phyloP scores from a whole-genome alignment of 1,140 invertebrate genomes.

The Lepeophtheirus salmonis region DNA sequence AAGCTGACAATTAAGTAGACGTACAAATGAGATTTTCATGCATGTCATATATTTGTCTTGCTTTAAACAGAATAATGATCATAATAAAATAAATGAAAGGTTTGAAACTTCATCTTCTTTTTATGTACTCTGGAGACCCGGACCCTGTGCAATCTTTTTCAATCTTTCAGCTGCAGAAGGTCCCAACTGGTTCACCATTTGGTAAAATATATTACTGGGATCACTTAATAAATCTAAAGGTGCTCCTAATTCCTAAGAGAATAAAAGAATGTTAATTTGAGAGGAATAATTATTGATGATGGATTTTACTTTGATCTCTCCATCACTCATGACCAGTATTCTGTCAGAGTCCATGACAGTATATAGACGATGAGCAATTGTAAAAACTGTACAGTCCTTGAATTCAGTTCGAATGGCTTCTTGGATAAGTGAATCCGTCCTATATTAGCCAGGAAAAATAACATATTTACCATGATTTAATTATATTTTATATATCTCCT shows the following conservation, averaged over 20 bases:
- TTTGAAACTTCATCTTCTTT: too few relatives aligned
- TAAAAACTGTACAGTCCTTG: slow-evolving; percentile 52
- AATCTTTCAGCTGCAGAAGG: not conserved
- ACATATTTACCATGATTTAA: not conserved
- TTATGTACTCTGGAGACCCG: too few relatives aligned
- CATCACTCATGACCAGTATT: slow-evolving; percentile 76
- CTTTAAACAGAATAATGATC: too few relatives aligned
- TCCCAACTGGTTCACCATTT: not conserved
- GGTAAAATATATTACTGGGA: not conserved
- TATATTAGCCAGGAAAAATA: too few relatives aligned
- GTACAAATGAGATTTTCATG: too few relatives aligned
- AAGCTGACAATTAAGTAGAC: too few relatives aligned
- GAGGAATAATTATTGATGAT: slow-evolving; percentile 70
- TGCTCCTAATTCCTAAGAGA: not conserved
- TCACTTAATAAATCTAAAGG: not conserved
- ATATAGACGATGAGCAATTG: slow-evolving; percentile 33
- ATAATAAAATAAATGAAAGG: too few relatives aligned
- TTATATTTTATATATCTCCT: not conserved
- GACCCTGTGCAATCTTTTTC: not conserved
- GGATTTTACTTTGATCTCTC: slow-evolving; percentile 44
- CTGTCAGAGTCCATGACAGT: slow-evolving; percentile 35
- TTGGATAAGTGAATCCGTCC: slow-evolving; percentile 70
- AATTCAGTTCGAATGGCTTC: slow-evolving; percentile 73
- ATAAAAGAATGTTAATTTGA: not conserved
- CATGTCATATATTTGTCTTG: too few relatives aligned